Conservation (phyloP, 2,113 vertebrate species). For the Lampris incognitus region DNA sequence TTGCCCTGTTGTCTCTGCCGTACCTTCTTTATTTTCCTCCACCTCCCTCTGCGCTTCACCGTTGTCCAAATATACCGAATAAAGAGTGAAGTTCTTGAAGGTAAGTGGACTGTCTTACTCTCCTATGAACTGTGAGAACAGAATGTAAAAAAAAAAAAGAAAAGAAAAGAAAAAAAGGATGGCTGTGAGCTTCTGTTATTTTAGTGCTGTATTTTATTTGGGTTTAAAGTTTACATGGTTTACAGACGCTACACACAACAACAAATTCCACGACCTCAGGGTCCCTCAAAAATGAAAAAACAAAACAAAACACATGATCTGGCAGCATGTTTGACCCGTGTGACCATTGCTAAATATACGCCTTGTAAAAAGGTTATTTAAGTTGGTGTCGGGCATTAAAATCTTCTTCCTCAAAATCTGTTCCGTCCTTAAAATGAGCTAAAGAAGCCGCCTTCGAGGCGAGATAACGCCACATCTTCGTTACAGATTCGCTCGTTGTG, state of each 20-base stretch:
- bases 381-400: too few relatives aligned
- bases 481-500: too few relatives aligned
- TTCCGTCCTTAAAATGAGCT: too few relatives aligned
- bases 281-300: neutral
- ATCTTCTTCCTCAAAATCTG: too few relatives aligned
- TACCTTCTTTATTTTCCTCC: neutral
- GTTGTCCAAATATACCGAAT: neutral
- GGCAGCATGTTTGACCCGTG: neutral
- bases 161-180: too few relatives aligned
- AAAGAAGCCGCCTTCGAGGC: too few relatives aligned
- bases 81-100: too few relatives aligned
- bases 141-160: too few relatives aligned
- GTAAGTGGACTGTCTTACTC: too few relatives aligned
- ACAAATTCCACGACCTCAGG: slow-evolving; percentile 42
- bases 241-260: slow-evolving; percentile 7
- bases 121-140: too few relatives aligned
- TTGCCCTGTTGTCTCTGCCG: neutral
- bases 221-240: slow-evolving; percentile 31
- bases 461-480: too few relatives aligned
- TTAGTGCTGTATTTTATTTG: slow-evolving; percentile 36
- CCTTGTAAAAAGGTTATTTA: too few relatives aligned
- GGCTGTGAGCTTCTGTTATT: neutral
- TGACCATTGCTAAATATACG: neutral
- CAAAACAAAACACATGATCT: neutral
- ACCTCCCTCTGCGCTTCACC: neutral